Percentiles rank a stretch among this genome's conserved stretches.
Evolutionary conservation across 1,140 invertebrate species (phyloP).

Genomic region (Varroa destructor): DNA sequence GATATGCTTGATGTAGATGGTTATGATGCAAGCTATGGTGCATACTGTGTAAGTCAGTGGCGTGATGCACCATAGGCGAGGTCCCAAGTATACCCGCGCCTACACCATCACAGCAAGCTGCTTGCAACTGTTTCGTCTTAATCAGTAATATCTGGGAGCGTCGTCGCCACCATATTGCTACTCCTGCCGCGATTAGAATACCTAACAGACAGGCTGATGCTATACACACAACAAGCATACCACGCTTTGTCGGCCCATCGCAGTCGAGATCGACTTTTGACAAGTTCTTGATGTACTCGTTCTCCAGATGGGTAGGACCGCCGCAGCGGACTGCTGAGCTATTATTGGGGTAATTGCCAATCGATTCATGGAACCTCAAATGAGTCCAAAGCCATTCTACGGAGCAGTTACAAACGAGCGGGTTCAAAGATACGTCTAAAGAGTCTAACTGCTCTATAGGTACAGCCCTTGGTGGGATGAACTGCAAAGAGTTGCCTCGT

Average conservation of each 20-base stretch:
- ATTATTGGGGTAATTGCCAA: slow-evolving; percentile 14
- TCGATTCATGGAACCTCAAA: slow-evolving; percentile 25
- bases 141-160: background rate
- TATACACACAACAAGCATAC: background rate
- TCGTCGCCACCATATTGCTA: slow-evolving; percentile 21
- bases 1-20: slow-evolving; percentile 16
- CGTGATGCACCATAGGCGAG: slow-evolving; percentile 9
- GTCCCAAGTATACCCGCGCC: background rate
- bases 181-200: slow-evolving; percentile 21
- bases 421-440: slow-evolving; percentile 57
- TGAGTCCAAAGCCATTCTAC: slow-evolving; percentile 69
- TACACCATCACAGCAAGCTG: background rate
- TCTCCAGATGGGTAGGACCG: background rate
- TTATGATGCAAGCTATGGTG: too few relatives aligned
- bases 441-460: slow-evolving; percentile 34
- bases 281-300: slow-evolving; percentile 21
- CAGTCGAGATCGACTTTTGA: slow-evolving; percentile 25
- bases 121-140: slow-evolving; percentile 21
- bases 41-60: too few relatives aligned
- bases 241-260: slow-evolving; percentile 19
- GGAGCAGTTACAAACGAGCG: slow-evolving; percentile 71
- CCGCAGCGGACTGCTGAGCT: slow-evolving; percentile 12
- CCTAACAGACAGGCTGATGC: slow-evolving; percentile 13
- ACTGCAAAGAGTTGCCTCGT: slow-evolving; percentile 34
- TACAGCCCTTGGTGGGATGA: slow-evolving; percentile 30